These are phyloP conservation scores for Aphrocallistes beatrix DNA, from an alignment of 37 sponge, comb jelly and placozoan genomes.

Conservation along the genomic window DNA sequence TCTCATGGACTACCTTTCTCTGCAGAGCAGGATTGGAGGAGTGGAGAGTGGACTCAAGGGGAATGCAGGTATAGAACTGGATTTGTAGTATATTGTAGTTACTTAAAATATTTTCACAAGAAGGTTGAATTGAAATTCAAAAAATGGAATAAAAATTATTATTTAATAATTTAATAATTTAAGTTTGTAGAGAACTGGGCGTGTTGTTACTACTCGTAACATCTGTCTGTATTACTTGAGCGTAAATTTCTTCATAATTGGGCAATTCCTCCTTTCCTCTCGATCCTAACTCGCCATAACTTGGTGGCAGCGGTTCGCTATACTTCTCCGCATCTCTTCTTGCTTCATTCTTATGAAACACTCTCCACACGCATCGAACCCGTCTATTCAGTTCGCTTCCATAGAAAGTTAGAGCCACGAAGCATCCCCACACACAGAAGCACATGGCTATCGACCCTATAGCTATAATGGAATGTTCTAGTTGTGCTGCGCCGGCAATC, in stretches of 20 bases:
- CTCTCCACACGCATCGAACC: not conserved
- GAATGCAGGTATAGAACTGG: slow-evolving; percentile 1
- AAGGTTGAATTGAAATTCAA: too few relatives aligned
- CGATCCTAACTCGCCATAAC: not conserved
- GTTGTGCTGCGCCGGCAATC: too few relatives aligned
- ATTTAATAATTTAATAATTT: too few relatives aligned
- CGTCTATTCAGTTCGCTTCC: not conserved
- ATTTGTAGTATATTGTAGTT: too few relatives aligned
- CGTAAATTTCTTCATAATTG: not conserved
- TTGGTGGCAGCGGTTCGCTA: not conserved
- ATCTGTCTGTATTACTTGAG: too few relatives aligned
- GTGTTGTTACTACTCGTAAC: too few relatives aligned
- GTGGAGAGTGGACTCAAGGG: slow-evolving; percentile 13
- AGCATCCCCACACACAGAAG: not conserved
- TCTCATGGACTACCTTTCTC: slow-evolving; percentile 2
- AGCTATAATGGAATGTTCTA: not conserved
- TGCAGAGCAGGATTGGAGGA: slow-evolving; percentile 9
- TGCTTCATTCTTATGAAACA: not conserved
- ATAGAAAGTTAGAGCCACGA: not conserved
- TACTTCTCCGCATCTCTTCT: not conserved
- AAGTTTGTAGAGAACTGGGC: too few relatives aligned
- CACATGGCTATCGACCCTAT: not conserved
- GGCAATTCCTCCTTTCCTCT: not conserved
- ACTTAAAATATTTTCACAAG: too few relatives aligned
- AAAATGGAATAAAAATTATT: too few relatives aligned